These are phyloP conservation scores for Lasioglossum morio DNA, from an alignment of 2,888 invertebrate genomes.

Conservation along the genomic window DNA sequence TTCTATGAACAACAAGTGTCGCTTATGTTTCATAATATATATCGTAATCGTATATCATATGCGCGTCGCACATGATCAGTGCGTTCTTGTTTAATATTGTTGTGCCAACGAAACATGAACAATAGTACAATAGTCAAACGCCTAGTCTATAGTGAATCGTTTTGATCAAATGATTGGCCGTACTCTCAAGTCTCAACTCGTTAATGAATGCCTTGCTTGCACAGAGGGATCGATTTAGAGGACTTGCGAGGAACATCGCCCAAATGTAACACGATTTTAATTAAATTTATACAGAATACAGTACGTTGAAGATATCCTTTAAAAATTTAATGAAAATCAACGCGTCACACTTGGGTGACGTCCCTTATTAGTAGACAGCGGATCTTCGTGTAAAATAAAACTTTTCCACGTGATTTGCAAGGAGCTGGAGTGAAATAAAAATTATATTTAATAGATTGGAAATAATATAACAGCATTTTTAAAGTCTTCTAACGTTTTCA, in stretches of 20 bases:
- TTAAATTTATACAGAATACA: not conserved
- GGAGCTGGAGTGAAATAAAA: no score
- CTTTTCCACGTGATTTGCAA: no score
- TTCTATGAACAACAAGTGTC: slow-evolving; percentile 39
- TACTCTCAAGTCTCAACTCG: not conserved
- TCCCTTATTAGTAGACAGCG: not conserved
- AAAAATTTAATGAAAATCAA: not conserved
- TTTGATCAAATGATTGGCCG: slow-evolving; percentile 27
- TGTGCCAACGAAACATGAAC: slow-evolving; percentile 36
- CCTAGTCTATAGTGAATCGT: slow-evolving; percentile 23
- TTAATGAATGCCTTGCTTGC: slow-evolving; percentile 10
- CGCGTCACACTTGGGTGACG: not conserved
- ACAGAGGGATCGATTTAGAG: slow-evolving; percentile 31
- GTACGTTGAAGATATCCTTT: not conserved
- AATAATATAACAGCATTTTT: no score
- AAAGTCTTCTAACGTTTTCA: no score
- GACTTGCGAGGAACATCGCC: not conserved
- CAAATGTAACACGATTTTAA: not conserved
- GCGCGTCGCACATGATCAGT: slow-evolving; percentile 21
- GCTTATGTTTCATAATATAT: slow-evolving; percentile 34
- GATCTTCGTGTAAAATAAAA: no score
- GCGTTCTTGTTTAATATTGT: slow-evolving; percentile 15
- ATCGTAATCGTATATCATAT: slow-evolving; percentile 5
- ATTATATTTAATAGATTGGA: no score
- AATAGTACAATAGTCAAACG: slow-evolving; percentile 26